Percentiles rank a stretch among this genome's conserved stretches.
Evolutionary conservation across 2,797 vertebrate genomes (phyloP).

Genomic region (Emys orbicularis): DNA sequence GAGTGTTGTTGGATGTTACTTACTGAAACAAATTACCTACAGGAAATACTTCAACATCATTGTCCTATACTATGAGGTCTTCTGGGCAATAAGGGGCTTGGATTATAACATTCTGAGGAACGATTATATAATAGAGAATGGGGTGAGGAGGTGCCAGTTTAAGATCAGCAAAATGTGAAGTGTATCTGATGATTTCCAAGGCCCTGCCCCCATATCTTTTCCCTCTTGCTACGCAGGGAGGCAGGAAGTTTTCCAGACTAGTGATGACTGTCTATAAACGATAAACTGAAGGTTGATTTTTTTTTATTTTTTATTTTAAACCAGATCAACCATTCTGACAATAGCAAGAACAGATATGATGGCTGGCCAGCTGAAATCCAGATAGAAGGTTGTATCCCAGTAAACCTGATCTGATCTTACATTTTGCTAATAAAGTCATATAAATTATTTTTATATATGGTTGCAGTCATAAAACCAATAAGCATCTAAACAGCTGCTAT

Average conservation of each 20-base stretch:
- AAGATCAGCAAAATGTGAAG: neutral
- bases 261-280: neutral
- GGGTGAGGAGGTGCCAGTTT: neutral
- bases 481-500: neutral
- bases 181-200: neutral
- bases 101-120: neutral
- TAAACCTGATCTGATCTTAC: conserved; percentile 39
- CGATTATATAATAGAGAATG: neutral
- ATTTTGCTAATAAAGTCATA: conserved; percentile 19
- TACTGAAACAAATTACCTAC: neutral
- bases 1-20: neutral
- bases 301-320: neutral
- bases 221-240: neutral
- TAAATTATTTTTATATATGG: conserved; percentile 10
- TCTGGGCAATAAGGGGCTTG: neutral
- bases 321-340: conserved; percentile 81
- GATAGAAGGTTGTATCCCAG: conserved; percentile 83
- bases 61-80: neutral
- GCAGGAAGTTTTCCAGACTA: neutral
- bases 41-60: neutral
- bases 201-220: neutral
- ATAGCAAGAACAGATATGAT: conserved; percentile 65
- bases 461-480: neutral
- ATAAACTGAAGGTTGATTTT: neutral
- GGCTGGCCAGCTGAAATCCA: conserved; percentile 84